Base-by-base conservation (phyloP, 2,888 invertebrate species). In the Tinea trinotella region DNA sequence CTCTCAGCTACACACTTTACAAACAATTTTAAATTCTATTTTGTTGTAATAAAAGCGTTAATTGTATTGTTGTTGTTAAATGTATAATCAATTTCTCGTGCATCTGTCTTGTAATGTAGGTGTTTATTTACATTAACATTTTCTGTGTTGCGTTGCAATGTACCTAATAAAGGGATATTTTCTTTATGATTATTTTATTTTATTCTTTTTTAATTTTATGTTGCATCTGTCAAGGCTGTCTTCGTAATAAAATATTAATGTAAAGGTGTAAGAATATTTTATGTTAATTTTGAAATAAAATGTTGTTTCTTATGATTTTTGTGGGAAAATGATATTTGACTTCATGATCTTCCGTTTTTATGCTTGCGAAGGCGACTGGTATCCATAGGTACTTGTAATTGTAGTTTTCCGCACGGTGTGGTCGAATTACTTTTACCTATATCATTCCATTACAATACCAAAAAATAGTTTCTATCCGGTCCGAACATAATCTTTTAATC, bases 71-170 rank as follows among this genome's bases (percentile, higher is more conserved):
- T 15, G 40, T 40, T 40, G 2, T 40, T 2, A 40, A 15, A 15
- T 40, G 40, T 40, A 40, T 12, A 40, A 40, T 40, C 5, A 40
- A 46, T 19, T 46, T 46, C 46, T 19, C 17, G n/a, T 46, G 46
- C 46, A 46, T 46, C 18, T 46, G 46, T 9, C 19, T 46, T 17
- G 17, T 17, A 46, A 17, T 46, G 46, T 46, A 1, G 46, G 46
- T 46, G 46, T 46, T 46, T 46, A 46, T 46, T 46, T 46, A 46
- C 46, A 46, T 46, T 46, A 46, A 46, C 19, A 46, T 46, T 46
- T 46, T 17, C 7, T 44, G 2, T 10, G 15, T 46, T 19, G n/a
- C 15, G 13, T 15, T 40, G 40, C 15, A n/a, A n/a, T n/a, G 40
- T 17, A n/a, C 7, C 12, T 17, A 46, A 19, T 19, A n/a, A 18